Conservation (phyloP, 1,140 invertebrate species). For the Littorina saxatilis region DNA sequence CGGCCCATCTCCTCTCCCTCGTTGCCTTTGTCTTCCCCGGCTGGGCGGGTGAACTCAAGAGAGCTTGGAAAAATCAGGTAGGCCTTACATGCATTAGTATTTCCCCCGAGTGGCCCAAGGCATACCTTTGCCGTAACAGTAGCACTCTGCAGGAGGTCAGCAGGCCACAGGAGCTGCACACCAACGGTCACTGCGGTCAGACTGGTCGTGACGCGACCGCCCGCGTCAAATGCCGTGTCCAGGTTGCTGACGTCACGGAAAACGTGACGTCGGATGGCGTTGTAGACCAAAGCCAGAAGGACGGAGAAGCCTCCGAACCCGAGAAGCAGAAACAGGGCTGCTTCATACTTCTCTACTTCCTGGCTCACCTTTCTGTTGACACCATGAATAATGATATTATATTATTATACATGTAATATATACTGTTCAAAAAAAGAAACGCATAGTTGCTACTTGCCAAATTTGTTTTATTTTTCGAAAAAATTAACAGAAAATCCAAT, state of each 20-base stretch:
- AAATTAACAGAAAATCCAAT: too few relatives aligned
- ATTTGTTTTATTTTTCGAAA: too few relatives aligned
- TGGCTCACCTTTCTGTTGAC: conserved; percentile 5
- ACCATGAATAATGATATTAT: too few relatives aligned
- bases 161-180: conserved; percentile 66
- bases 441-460: too few relatives aligned
- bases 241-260: conserved; percentile 67
- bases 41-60: too few relatives aligned
- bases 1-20: too few relatives aligned
- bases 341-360: conserved; percentile 56
- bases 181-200: conserved; percentile 64
- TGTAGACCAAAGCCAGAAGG: conserved; percentile 62
- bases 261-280: conserved; percentile 62
- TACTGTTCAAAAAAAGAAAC: too few relatives aligned
- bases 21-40: too few relatives aligned
- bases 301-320: conserved; percentile 66
- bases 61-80: too few relatives aligned
- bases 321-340: conserved; percentile 59
- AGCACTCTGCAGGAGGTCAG: conserved; percentile 62
- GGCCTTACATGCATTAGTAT: too few relatives aligned
- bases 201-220: conserved; percentile 65
- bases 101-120: too few relatives aligned
- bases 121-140: conserved; percentile 62
- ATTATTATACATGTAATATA: too few relatives aligned
- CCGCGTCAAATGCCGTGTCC: conserved; percentile 73